Percentiles rank a stretch among this genome's conserved stretches.
Conservation (phyloP, 2,113 vertebrate genomes). For the Hippocampus comes region DNA sequence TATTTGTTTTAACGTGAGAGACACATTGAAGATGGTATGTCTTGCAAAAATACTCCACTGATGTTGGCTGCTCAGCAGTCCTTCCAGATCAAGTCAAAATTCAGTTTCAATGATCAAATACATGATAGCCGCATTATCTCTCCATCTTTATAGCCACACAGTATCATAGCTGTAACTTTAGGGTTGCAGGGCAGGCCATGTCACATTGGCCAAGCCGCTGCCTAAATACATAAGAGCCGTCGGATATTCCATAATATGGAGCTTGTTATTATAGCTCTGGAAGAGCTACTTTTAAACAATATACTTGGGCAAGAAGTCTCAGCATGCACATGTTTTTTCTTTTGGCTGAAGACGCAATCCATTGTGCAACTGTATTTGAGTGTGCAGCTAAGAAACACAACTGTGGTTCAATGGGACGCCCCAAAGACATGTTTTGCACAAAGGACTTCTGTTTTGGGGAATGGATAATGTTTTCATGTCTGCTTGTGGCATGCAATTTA, state of each 20-base stretch:
- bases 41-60: constrained; percentile 36
- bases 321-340: constrained; percentile 23
- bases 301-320: constrained; percentile 17
- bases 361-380: constrained; percentile 26
- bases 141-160: constrained; percentile 36
- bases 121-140: constrained; percentile 9
- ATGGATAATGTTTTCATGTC: constrained; percentile 14
- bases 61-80: constrained; percentile 27
- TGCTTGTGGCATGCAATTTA: background rate
- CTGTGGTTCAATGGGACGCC: constrained; percentile 15
- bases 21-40: constrained; percentile 25
- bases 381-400: constrained; percentile 21
- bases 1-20: constrained; percentile 27
- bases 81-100: constrained; percentile 43
- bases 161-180: constrained; percentile 14
- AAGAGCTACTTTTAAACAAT: constrained; percentile 13
- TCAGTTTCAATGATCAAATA: constrained; percentile 44
- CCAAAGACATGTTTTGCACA: constrained; percentile 26
- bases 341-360: constrained; percentile 19
- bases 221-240: constrained; percentile 14
- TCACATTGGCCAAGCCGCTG: constrained; percentile 25
- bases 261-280: constrained; percentile 22
- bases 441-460: constrained; percentile 11
- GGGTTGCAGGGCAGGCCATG: constrained; percentile 20
- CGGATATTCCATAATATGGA: constrained; percentile 15